Evolutionary conservation across 2,797 vertebrate species (phyloP).

Genomic region (Capromys pilorides): DNA sequence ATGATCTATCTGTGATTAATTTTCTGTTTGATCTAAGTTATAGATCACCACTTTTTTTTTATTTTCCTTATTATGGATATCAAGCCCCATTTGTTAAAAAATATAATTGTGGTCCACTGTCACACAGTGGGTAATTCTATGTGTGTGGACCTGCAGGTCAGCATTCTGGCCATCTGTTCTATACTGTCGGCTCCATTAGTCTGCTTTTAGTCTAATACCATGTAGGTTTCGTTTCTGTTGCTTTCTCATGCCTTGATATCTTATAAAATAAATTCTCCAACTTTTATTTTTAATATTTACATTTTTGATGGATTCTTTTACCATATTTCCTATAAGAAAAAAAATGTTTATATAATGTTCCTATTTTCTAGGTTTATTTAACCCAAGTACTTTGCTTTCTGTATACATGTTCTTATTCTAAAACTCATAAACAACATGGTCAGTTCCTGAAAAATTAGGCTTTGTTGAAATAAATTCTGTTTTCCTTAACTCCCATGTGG

Average conservation of each 20-base stretch:
- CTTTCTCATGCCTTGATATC: background rate
- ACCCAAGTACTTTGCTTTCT: constrained; percentile 1
- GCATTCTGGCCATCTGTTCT: background rate
- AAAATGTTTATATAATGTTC: background rate
- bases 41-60: background rate
- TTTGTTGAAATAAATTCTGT: background rate
- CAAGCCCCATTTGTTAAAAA: background rate
- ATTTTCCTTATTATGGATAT: background rate
- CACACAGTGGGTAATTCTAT: background rate
- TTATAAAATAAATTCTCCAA: background rate
- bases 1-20: background rate
- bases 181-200: background rate
- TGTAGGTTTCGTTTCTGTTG: background rate
- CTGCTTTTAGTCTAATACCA: background rate
- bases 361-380: constrained; percentile 45
- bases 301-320: constrained; percentile 4
- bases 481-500: background rate
- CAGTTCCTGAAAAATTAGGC: background rate
- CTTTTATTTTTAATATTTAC: background rate
- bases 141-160: too few relatives aligned
- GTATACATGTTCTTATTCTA: background rate
- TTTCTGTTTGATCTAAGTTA: background rate
- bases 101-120: background rate
- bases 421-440: background rate
- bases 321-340: background rate